phyloP scores from a whole-genome alignment of 2,888 invertebrate genomes.

The Aethes cnicana region DNA sequence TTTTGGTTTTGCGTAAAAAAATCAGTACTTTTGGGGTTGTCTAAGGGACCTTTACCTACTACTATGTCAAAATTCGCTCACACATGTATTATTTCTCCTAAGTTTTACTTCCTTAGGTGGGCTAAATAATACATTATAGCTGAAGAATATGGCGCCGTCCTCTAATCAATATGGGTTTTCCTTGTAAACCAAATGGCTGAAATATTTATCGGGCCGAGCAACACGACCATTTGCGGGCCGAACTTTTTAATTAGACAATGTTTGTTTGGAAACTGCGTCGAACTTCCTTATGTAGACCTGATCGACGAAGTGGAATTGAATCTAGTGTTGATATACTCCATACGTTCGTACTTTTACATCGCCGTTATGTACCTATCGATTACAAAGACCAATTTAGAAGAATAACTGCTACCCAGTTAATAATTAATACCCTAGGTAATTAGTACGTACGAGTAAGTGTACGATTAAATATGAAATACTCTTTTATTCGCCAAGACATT shows the following conservation, averaged over 20 bases:
- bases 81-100: too few species aligned
- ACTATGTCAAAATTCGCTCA: too few species aligned
- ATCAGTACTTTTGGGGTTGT: too few species aligned
- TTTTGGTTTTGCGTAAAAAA: too few species aligned
- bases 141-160: neutral
- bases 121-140: constrained; percentile 6
- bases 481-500: too few species aligned
- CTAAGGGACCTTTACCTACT: too few species aligned
- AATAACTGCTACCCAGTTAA: too few species aligned
- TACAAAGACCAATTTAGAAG: too few species aligned
- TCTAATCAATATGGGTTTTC: constrained; percentile 22
- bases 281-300: constrained; percentile 28
- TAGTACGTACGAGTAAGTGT: too few species aligned
- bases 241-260: constrained; percentile 34
- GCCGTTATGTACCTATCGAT: too few species aligned
- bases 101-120: neutral
- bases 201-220: constrained; percentile 14
- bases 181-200: constrained; percentile 15
- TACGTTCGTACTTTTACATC: constrained; percentile 12
- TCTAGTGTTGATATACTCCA: constrained; percentile 19
- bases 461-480: too few species aligned
- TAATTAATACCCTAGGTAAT: too few species aligned
- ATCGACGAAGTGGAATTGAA: constrained; percentile 25
- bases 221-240: constrained; percentile 11
- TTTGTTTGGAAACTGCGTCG: constrained; percentile 27